Evolutionary conservation across 2,113 vertebrate genomes (phyloP), one percentile per base, ranked within the genome.

Genomic region (Silurus glanis): DNA sequence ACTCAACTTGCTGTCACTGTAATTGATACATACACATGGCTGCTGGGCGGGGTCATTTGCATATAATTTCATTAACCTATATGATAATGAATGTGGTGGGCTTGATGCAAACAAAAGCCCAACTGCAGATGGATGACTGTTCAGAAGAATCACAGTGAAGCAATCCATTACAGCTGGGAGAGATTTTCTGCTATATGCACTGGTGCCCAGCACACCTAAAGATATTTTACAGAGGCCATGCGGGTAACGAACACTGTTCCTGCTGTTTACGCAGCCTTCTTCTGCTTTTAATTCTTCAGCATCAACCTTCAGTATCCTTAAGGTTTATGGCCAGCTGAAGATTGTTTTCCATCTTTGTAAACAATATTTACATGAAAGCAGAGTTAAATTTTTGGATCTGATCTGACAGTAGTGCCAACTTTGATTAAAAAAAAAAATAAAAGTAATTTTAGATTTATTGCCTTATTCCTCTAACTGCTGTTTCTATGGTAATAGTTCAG

Each of bases 31-130:
- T 93, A 86, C 92, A 91, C 88, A 17, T 78, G 53, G 92, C 90
- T 92, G 90, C 93, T 92, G 91, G 93, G 91, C 90, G 91, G 91
- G 94, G 91, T 90, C 90, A 95, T 95, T 95, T 95, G 93, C 94
- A 95, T 95, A 94, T 94, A 94, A 95, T 94, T 88, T 91, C 91
- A 92, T 93, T 94, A 95, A 95, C 94, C 92, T 93, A 94, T 94
- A 94, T 93, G 92, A 93, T 95, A 95, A 95, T 95, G 92, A 94
- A 94, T 92, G 92, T 83, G 91, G 90, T 94, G 92, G 90, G 87
- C 86, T 92, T 94, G 92, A 94, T 93, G 93, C 93, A 94, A 92
- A 93, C 59, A 90, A 94, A 94, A 91, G 90, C 89, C 89, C 90
- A 86, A 88, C 90, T 51, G 88, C 87, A 92, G 94, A 95, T 92